These are phyloP conservation scores for Glossophaga mutica DNA, from an alignment of 2,797 vertebrate species.

Conservation along the genomic window DNA sequence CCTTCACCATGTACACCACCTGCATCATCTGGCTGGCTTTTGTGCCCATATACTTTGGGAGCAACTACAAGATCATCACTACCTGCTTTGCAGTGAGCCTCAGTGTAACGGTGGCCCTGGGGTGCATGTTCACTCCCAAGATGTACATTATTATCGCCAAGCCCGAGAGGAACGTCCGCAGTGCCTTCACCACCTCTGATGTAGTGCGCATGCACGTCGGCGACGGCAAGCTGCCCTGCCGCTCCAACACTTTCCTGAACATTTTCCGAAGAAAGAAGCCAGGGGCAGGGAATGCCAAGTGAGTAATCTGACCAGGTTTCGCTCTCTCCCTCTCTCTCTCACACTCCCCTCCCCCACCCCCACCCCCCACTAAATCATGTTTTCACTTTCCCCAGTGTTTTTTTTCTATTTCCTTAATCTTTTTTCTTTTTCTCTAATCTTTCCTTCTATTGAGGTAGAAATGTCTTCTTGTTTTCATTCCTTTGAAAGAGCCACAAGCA, in stretches of 20 bases:
- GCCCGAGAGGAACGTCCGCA: conserved; percentile 97
- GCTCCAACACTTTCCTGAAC: conserved; percentile 94
- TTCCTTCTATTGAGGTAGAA: neutral
- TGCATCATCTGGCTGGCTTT: conserved; percentile 90
- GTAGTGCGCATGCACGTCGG: conserved; percentile 99
- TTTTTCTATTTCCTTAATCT: neutral
- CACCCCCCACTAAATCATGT: neutral
- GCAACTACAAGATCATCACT: conserved; percentile 99
- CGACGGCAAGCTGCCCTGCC: conserved; percentile 94
- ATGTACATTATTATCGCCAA: conserved; percentile 99
- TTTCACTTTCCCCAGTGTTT: neutral
- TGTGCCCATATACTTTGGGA: conserved; percentile 99
- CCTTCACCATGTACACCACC: conserved; percentile 90
- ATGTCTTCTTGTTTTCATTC: neutral
- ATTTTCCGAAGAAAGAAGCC: conserved; percentile 99
- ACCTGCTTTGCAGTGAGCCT: conserved; percentile 98
- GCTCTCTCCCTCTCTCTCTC: too few species aligned
- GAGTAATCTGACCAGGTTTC: conserved; percentile 81
- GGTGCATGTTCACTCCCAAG: conserved; percentile 99
- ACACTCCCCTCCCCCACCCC: too few species aligned
- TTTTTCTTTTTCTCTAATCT: neutral
- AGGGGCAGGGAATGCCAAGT: conserved; percentile 91
- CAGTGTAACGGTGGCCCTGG: conserved; percentile 96
- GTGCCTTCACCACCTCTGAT: conserved; percentile 99
- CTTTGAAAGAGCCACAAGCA: neutral